Base-by-base conservation (phyloP, 2,888 invertebrate genomes). In the Noctua fimbriata region DNA sequence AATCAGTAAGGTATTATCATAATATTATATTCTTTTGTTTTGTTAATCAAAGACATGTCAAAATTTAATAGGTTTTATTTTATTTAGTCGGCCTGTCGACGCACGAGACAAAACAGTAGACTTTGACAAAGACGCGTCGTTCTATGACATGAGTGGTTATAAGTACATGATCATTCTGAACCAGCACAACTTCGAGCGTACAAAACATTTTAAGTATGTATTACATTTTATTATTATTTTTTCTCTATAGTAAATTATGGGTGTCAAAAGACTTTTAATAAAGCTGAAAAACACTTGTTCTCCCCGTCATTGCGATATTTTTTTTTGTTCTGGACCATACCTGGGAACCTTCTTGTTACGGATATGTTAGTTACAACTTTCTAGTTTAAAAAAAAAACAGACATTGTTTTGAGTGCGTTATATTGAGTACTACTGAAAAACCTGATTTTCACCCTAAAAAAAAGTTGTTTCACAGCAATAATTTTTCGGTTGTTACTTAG, bases 101-200 rank as follows among this genome's bases (percentile, higher is more conserved):
- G 24, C 52, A 5, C 52, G 18, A 21, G 21, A 32, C 0, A 18
- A 71, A 12, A 18, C n/a, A n/a, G 67, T 79, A n/a, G 21, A 1
- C 2, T 80, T 77, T 32, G 21, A 77, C 32, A 79, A 36, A 79
- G 44, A 44, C 2, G 66, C 77, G 16, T 16, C 16, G 0, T n/a
- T 44, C 32, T 77, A 77, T 44, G 77, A 77, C n/a, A 77, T 77
- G 77, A 77, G n/a, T 2, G 77, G 80, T 2, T 10, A 77, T 36
- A 77, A 77, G 66, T 79, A 28, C 52, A 79, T 77, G 67, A 79
- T 77, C n/a, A 79, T 77, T 79, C n/a, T 77, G n/a, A 79, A 77
- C 32, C 77, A 77, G 10, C 32, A 77, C 44, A 66, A 0, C 12
- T 77, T 77, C 32, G 5, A 80, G 44, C 32, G 32, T 10, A 52